A percentile compares a stretch with the other conserved stretches of the same genome.
Evolutionary conservation across 2,888 invertebrate genomes (phyloP).

Genomic region (Nephrotoma appendiculata): DNA sequence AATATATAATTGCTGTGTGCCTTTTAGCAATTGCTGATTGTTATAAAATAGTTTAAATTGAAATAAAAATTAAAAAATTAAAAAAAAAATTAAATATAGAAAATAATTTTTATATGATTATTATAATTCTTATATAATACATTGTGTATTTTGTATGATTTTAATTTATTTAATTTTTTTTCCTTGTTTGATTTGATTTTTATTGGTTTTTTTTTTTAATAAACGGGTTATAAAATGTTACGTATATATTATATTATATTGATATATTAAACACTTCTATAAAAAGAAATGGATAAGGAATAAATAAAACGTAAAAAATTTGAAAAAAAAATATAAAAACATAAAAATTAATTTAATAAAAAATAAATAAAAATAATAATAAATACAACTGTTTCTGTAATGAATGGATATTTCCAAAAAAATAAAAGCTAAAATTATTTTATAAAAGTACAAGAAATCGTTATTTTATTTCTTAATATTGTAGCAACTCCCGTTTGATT

Average conservation of each 20-base stretch:
- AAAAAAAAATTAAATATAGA: conserved; percentile 1
- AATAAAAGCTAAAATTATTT: not conserved
- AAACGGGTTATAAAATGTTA: not conserved
- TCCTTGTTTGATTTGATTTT: not conserved
- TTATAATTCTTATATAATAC: not conserved
- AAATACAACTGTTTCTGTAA: not conserved
- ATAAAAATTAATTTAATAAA: not conserved
- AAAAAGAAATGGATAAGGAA: not conserved
- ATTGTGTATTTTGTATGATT: not conserved
- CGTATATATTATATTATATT: not conserved
- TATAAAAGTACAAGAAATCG: not conserved
- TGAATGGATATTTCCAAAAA: not conserved
- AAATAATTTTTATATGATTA: not conserved
- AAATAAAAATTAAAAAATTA: not conserved
- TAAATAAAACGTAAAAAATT: not conserved
- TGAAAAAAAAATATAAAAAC: not conserved
- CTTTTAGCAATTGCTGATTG: conserved; percentile 61
- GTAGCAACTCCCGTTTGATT: too few relatives aligned
- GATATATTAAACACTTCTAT: not conserved
- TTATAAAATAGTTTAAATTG: conserved; percentile 11
- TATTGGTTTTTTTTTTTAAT: not conserved
- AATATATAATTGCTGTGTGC: conserved; percentile 63
- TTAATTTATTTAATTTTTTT: not conserved
- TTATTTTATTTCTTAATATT: not conserved
- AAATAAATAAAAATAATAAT: not conserved